A percentile compares a stretch with the other conserved stretches of the same genome.
phyloP scores from a whole-genome alignment of 2,797 vertebrate genomes.

The Smutsia temminckii region DNA sequence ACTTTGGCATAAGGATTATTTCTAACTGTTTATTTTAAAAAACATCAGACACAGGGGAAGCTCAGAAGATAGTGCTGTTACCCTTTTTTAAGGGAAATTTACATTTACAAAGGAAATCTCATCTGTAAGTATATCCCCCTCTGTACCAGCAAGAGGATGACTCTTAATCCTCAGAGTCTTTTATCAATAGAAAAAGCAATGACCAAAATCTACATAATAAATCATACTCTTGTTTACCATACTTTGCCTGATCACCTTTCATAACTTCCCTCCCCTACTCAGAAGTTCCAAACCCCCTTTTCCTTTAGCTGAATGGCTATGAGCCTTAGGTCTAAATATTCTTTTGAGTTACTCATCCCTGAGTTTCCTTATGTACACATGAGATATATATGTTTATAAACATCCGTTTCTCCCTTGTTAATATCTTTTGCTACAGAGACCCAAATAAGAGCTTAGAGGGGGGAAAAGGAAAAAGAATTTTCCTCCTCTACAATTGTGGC shows the following conservation, averaged over 20 bases:
- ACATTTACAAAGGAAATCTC: background rate
- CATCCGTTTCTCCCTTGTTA: background rate
- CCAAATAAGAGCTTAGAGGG: background rate
- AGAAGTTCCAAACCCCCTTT: background rate
- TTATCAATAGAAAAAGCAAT: background rate
- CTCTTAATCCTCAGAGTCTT: background rate
- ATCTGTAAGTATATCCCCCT: background rate
- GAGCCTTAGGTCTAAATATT: background rate
- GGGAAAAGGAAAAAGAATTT: background rate
- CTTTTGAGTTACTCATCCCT: background rate
- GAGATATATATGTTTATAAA: background rate
- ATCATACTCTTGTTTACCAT: background rate
- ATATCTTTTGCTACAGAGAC: background rate
- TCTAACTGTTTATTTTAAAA: background rate
- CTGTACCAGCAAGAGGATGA: no score
- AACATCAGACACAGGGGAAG: background rate
- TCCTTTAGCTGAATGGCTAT: background rate
- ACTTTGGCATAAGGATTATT: background rate
- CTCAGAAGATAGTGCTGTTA: background rate
- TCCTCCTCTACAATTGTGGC: background rate
- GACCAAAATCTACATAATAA: background rate
- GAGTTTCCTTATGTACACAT: background rate
- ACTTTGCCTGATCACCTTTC: background rate
- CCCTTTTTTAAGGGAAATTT: background rate
- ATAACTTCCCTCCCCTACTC: background rate